Evolutionary conservation across 2,888 invertebrate species (phyloP), one percentile per base, ranked within the genome.

Genomic region (Cryptocheilus praepositus): DNA sequence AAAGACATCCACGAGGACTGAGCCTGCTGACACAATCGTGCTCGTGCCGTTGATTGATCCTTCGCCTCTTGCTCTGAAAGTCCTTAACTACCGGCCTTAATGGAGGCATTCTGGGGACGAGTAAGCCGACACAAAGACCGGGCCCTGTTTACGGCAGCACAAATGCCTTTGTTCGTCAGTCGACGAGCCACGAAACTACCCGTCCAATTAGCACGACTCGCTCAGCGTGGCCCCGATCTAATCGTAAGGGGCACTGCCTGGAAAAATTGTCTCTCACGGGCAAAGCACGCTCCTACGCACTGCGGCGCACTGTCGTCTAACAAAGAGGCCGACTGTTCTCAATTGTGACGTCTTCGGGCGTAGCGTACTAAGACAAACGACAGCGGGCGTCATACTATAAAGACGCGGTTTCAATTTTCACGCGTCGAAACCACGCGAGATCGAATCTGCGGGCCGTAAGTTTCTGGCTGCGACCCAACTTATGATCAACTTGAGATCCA

Each of bases 81-180:
- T 63, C 57, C 63, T 60, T 51, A 67, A 70, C 51, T 59, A 25
- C 36, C 59, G n/a, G 44, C 36, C 53, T 61, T 61, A 68, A 66
- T 19, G 59, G 68, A 73, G 56, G 64, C 46, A 28, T 19, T 49
- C 21, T 3, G 15, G 4, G 61, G 25, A 54, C 51, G 65, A 73
- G 66, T 63, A 18, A 49, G 8, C 49, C 56, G 61, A 56, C 56
- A 44, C 15, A 57, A 64, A 64, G 53, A 56, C 46, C 60, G 49
- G 36, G 18, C 15, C 61, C 56, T 43, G 45, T 44, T 64, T 49
- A 52, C 52, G 60, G 13, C 51, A 16, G 18, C 54, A 55, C 45
- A 53, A 46, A 53, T 49, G 52, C 59, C 61, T 61, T 64, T 64
- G 55, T 61, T 66, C 44, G 45, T 15, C 51, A 43, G 43, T 44